These are phyloP conservation scores for Xestia xanthographa DNA, from an alignment of 2,888 invertebrate genomes.

Conservation along the genomic window DNA sequence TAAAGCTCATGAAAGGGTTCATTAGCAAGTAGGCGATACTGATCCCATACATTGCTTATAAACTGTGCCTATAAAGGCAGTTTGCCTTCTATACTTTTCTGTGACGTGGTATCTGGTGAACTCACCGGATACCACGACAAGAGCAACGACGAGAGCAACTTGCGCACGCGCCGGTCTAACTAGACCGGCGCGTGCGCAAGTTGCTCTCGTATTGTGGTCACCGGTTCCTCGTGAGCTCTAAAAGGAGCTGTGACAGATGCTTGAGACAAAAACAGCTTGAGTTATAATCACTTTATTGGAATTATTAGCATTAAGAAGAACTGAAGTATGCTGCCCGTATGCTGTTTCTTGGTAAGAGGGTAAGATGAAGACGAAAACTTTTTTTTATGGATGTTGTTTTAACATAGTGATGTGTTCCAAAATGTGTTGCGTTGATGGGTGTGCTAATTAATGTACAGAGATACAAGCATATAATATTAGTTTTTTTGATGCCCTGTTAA, in stretches of 20 bases:
- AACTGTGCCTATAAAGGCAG: neutral
- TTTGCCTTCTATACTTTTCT: constrained; percentile 20
- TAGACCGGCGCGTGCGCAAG: constrained; percentile 46
- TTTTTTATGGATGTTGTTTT: neutral
- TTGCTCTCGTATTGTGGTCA: constrained; percentile 47
- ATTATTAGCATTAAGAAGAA: constrained; percentile 39
- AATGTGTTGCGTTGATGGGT: neutral
- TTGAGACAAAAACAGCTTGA: constrained; percentile 46
- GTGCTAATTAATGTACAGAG: neutral
- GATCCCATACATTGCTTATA: neutral
- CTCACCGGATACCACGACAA: too few relatives aligned
- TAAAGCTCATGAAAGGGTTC: neutral
- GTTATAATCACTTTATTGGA: constrained; percentile 55
- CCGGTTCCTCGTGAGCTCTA: constrained; percentile 39
- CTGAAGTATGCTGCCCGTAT: neutral
- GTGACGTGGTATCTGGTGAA: neutral
- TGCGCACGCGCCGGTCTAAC: too few relatives aligned
- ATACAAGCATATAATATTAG: neutral
- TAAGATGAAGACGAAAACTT: neutral
- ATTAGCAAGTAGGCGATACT: neutral
- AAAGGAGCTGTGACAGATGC: constrained; percentile 53
- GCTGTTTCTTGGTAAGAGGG: constrained; percentile 4
- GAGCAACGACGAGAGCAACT: too few relatives aligned
- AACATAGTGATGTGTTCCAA: neutral
- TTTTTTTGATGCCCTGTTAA: too few relatives aligned